Evolutionary conservation across 1,140 invertebrate genomes (phyloP).

Genomic region (Saccostrea echinata): DNA sequence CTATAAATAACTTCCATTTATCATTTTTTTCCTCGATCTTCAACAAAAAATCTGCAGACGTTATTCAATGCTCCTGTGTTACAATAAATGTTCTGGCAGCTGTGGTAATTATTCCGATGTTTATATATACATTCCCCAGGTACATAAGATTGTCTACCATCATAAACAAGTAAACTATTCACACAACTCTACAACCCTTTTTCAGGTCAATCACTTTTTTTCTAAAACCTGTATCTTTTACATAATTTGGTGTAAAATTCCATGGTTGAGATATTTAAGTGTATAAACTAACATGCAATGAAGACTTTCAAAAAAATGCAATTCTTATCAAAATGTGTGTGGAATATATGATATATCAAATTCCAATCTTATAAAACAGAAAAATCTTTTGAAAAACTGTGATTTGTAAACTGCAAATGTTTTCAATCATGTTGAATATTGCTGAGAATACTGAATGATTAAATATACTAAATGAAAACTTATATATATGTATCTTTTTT

Average conservation of each 20-base stretch:
- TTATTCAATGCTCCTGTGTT: constrained; percentile 12
- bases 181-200: neutral
- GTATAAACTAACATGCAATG: neutral
- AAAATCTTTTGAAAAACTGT: too few species aligned
- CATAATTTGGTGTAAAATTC: neutral
- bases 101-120: neutral
- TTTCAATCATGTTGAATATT: too few species aligned
- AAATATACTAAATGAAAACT: too few species aligned
- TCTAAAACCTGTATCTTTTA: too few species aligned
- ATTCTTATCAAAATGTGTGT: too few species aligned
- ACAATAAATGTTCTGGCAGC: neutral
- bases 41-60: neutral
- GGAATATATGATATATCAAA: too few species aligned
- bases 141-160: neutral
- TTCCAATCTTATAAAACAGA: too few species aligned
- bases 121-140: neutral
- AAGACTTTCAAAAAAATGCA: neutral
- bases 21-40: neutral
- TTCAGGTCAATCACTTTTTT: neutral
- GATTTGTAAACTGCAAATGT: too few species aligned
- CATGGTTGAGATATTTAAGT: neutral
- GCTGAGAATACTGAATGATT: too few species aligned
- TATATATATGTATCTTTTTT: too few species aligned
- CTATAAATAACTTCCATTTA: constrained; percentile 31
- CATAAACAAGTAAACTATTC: neutral